A percentile compares a stretch with the other conserved stretches of the same genome.
These are phyloP conservation scores for Labeo calbasu DNA, from an alignment of 2,797 vertebrate species.

Conservation along the genomic window DNA sequence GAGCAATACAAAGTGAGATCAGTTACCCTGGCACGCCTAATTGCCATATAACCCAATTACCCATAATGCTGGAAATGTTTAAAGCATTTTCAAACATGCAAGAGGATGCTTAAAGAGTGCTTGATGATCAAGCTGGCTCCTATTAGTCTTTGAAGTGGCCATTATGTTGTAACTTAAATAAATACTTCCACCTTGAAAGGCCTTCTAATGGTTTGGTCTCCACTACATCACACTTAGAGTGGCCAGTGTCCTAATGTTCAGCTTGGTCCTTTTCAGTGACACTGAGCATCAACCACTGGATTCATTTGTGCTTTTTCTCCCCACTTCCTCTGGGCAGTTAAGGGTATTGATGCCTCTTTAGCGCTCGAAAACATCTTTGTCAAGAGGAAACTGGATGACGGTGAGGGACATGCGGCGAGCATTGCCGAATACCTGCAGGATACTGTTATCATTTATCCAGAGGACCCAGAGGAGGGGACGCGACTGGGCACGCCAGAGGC, in stretches of 20 bases:
- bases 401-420: constrained; percentile 84
- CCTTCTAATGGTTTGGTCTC: constrained; percentile 65
- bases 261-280: constrained; percentile 54
- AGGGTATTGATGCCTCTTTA: constrained; percentile 84
- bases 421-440: constrained; percentile 94
- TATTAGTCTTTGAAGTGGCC: constrained; percentile 69
- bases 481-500: constrained; percentile 91
- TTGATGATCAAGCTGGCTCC: constrained; percentile 65
- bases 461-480: constrained; percentile 93
- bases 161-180: constrained; percentile 72
- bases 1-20: constrained; percentile 67
- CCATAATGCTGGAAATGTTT: constrained; percentile 67
- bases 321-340: constrained; percentile 74
- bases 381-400: constrained; percentile 89
- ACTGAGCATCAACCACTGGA: constrained; percentile 40
- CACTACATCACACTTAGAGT: constrained; percentile 64
- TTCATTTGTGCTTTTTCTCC: constrained; percentile 35
- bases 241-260: constrained; percentile 54
- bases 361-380: constrained; percentile 90
- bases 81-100: constrained; percentile 67
- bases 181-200: constrained; percentile 71
- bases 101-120: constrained; percentile 64
- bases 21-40: constrained; percentile 65
- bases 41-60: constrained; percentile 70
- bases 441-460: constrained; percentile 97